These are phyloP conservation scores for Oligia latruncula DNA, from an alignment of 2,888 invertebrate genomes.

Conservation along the genomic window DNA sequence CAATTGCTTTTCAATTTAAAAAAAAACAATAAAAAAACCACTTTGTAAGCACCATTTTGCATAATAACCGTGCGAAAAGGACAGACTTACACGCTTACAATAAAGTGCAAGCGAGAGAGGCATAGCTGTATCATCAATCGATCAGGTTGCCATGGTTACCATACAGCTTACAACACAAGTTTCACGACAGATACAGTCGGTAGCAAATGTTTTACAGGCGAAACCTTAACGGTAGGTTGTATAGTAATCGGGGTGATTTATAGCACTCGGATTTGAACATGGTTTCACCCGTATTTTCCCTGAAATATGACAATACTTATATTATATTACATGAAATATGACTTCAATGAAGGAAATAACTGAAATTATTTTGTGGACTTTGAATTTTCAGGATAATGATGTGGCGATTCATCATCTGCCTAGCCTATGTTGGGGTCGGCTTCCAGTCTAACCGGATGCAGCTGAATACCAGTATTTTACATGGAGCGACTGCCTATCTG, in stretches of 20 bases:
- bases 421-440: no score
- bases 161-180: conserved; percentile 64
- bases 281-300: conserved; percentile 33
- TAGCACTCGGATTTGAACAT: conserved; percentile 31
- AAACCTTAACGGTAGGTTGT: conserved; percentile 33
- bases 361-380: neutral
- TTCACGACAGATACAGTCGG: conserved; percentile 14
- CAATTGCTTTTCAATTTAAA: conserved; percentile 37
- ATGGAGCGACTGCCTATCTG: no score
- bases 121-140: conserved; percentile 78
- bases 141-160: conserved; percentile 82
- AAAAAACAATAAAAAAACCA: conserved; percentile 64
- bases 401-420: no score
- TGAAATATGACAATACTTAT: conserved; percentile 44
- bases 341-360: conserved; percentile 10
- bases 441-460: no score
- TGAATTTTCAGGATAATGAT: neutral
- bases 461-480: no score
- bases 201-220: conserved; percentile 27
- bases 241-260: conserved; percentile 50
- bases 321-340: conserved; percentile 37
- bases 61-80: conserved; percentile 67
- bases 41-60: conserved; percentile 59
- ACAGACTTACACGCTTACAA: conserved; percentile 44
- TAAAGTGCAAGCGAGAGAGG: conserved; percentile 63